Evolutionary conservation across 2,797 vertebrate genomes (phyloP), one percentile per base, ranked within the genome.

Genomic region (Enteromius fasciolatus): DNA sequence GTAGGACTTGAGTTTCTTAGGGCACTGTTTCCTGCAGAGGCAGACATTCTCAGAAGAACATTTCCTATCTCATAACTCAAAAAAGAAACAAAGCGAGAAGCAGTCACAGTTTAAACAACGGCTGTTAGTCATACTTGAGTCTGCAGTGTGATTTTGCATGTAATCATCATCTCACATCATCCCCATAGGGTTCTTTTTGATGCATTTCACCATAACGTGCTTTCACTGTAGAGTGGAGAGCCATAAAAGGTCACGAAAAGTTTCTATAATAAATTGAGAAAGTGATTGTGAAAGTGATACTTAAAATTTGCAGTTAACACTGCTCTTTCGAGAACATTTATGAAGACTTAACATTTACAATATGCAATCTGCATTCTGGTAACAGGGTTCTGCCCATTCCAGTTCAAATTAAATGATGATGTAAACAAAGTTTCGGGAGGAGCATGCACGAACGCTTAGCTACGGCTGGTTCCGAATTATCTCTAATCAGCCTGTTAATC

Each of bases 101-200:
- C 70, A 28, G 57, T 52, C 63, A 63, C 36, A 70, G 20, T 87
- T 81, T 74, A 64, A 73, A 82, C 59, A 48, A 33, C 9, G 1
- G 78, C 33, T 73, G 68, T 87, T 75, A 83, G 73, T 85, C 83
- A 84, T 52, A 66, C 33, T 67, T 61, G 68, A 68, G 36, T 64
- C 57, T 78, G 25, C 50, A 75, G 81, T 54, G 36, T 78, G 76
- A 78, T 78, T 74, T 78, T 59, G 52, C 50, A 72, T 63, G 52
- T 76, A 64, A 83, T 78, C 54, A 78, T 9, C 33, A 78, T 9
- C 33, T 83, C 46, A 11, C 57, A 36, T 80, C 23, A 54, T 74
- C 77, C 63, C 61, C 25, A 33, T 18, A 64, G 57, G 39, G 39
- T 64, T 50, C 36, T n/a, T 67, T 61, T 64, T 80, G 23, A 69